phyloP scores from a whole-genome alignment of 2,888 invertebrate species.

The Drosophila emarginata region DNA sequence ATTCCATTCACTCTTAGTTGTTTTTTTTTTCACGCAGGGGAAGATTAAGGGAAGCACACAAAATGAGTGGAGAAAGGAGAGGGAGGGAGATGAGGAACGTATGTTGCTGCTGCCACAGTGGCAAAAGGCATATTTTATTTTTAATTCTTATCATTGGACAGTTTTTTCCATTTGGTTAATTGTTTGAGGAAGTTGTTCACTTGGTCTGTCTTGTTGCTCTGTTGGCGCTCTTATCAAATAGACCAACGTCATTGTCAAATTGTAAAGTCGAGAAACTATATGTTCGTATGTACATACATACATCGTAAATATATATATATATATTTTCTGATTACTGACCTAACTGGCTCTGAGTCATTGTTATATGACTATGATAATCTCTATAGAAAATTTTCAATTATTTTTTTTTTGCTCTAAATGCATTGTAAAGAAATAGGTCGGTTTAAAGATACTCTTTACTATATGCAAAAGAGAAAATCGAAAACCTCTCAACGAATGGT shows the following conservation, averaged over 20 bases:
- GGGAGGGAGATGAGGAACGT: background rate
- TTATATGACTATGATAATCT: background rate
- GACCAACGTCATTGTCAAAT: constrained; percentile 44
- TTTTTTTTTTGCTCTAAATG: background rate
- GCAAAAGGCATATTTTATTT: constrained; percentile 11
- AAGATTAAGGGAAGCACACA: background rate
- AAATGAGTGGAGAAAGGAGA: background rate
- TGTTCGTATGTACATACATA: constrained; percentile 4
- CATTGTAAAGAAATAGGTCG: no score
- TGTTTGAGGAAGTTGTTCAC: constrained; percentile 58
- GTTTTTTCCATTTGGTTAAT: constrained; percentile 57
- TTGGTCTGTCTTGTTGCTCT: background rate
- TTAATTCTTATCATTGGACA: constrained; percentile 48
- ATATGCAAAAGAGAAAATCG: no score
- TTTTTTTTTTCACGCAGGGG: constrained; percentile 47
- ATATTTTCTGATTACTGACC: constrained; percentile 3
- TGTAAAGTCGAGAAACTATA: background rate
- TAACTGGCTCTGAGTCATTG: background rate
- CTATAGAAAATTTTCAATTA: background rate
- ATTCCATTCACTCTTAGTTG: constrained; percentile 10
- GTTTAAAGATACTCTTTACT: no score
- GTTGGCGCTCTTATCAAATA: constrained; percentile 40
- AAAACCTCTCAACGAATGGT: no score
- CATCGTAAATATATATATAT: constrained; percentile 10
- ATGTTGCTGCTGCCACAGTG: constrained; percentile 17